Conservation (phyloP, 1,140 invertebrate species). For the Rhagoletis pomonella region DNA sequence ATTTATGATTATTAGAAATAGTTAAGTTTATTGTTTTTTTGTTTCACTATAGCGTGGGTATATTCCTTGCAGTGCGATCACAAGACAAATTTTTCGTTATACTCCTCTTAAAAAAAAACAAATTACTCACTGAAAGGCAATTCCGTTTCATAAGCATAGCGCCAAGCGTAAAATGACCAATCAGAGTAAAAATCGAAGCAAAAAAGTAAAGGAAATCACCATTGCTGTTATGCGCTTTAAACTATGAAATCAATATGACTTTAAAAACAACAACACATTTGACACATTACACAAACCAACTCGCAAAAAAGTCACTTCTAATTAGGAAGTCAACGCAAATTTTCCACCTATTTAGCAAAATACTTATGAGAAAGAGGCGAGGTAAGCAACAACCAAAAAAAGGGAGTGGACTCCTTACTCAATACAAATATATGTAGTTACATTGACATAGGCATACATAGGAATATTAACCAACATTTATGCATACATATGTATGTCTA, state of each 20-base stretch:
- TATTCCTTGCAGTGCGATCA: background rate
- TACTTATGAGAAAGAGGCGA: too few relatives aligned
- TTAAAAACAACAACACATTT: background rate
- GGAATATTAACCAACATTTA: background rate
- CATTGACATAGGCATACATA: too few relatives aligned
- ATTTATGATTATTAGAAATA: background rate
- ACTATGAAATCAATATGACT: constrained; percentile 10
- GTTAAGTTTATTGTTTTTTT: background rate
- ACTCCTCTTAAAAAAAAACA: background rate
- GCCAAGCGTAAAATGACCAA: background rate
- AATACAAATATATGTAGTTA: too few relatives aligned
- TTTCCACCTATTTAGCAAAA: constrained; percentile 11
- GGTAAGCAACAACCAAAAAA: background rate
- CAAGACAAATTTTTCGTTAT: background rate
- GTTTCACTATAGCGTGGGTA: background rate
- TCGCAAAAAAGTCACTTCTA: background rate
- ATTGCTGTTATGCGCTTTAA: background rate
- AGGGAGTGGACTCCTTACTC: background rate
- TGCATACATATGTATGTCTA: background rate
- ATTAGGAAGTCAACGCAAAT: constrained; percentile 34
- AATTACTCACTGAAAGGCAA: too few relatives aligned
- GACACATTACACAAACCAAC: background rate
- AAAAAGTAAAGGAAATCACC: background rate
- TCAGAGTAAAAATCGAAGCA: background rate
- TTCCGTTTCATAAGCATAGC: background rate